These are phyloP conservation scores for Drosophila rubida DNA, from an alignment of 2,888 invertebrate species.

Conservation along the genomic window DNA sequence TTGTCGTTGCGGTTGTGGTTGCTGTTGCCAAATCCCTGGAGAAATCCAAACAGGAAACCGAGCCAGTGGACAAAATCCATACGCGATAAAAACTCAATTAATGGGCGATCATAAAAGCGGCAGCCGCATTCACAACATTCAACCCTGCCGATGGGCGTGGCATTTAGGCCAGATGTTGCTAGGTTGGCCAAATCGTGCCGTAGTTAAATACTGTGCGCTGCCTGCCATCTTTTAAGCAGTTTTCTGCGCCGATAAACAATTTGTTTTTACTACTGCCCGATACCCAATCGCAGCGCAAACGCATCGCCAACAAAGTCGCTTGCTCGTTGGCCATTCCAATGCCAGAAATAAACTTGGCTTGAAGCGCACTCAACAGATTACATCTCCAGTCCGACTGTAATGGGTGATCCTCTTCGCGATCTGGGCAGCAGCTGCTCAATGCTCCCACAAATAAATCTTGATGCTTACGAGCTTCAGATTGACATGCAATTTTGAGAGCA, in stretches of 20 bases:
- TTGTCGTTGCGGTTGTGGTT: conserved; percentile 8
- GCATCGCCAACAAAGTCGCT: conserved; percentile 6
- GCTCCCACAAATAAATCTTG: no score
- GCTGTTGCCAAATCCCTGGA: conserved; percentile 48
- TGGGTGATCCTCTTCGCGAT: neutral
- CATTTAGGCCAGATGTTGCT: conserved; percentile 15
- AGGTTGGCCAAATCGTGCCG: conserved; percentile 15
- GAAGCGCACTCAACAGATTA: neutral
- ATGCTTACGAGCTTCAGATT: neutral
- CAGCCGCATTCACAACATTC: conserved; percentile 36
- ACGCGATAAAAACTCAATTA: conserved; percentile 74
- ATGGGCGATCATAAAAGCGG: conserved; percentile 51
- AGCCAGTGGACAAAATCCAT: conserved; percentile 57
- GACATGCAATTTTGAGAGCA: neutral
- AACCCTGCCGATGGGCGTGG: conserved; percentile 16
- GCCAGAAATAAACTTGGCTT: neutral
- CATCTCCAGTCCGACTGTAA: neutral
- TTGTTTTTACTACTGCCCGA: neutral
- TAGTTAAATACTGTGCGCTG: conserved; percentile 1
- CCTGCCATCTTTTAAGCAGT: neutral
- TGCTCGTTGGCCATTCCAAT: neutral
- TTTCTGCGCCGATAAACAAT: neutral
- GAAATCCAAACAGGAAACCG: conserved; percentile 41
- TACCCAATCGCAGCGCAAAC: neutral
- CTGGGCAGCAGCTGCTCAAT: no score